Percentiles rank a stretch among this genome's conserved stretches.
These are phyloP conservation scores for Mastigias papua DNA, from an alignment of 30 jellyfish, hydroid and myxozoan species.

Conservation along the genomic window DNA sequence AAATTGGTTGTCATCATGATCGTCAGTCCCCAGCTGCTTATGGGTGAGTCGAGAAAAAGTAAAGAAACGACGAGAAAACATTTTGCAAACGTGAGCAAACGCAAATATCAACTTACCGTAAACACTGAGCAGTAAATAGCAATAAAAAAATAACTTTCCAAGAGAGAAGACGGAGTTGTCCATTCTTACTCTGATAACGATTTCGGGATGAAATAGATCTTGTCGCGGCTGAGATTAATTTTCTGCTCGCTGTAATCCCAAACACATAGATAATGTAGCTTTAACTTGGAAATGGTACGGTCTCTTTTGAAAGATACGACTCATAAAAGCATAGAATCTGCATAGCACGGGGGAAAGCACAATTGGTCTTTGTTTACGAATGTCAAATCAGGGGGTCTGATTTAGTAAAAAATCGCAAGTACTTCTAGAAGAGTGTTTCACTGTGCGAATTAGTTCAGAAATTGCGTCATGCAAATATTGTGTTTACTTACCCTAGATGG, in stretches of 20 bases:
- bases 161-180: background rate
- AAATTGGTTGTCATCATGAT: no score
- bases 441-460: no score
- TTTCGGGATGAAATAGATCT: slow-evolving; percentile 29
- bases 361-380: background rate
- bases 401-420: background rate
- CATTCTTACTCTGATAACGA: slow-evolving; percentile 13
- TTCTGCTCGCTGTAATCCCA: slow-evolving; percentile 49
- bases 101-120: slow-evolving; percentile 6
- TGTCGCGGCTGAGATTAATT: slow-evolving; percentile 62
- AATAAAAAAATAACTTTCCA: background rate
- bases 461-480: no score
- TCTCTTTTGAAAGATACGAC: slow-evolving; percentile 3
- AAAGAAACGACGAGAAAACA: background rate
- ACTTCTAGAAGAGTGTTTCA: no score
- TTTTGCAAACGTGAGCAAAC: background rate
- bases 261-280: slow-evolving; percentile 33
- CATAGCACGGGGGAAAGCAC: slow-evolving; percentile 42
- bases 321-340: slow-evolving; percentile 1
- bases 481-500: no score
- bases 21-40: background rate
- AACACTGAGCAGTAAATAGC: background rate
- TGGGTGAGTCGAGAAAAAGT: background rate
- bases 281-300: slow-evolving; percentile 40
- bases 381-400: background rate